Evolutionary conservation across 2,888 invertebrate species (phyloP), one percentile per base, ranked within the genome.

Genomic region (Anagyrus pseudococci): DNA sequence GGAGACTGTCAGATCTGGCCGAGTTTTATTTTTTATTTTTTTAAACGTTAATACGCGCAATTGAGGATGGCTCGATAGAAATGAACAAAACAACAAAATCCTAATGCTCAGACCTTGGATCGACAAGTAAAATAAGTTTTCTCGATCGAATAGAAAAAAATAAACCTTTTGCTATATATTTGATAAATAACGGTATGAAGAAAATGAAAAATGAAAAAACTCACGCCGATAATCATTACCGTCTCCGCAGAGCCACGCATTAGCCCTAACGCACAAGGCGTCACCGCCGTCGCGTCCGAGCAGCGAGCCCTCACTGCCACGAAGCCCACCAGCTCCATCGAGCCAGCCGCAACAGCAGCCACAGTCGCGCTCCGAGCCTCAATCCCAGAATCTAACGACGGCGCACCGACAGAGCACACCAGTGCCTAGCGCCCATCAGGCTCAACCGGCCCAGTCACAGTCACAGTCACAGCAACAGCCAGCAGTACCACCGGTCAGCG

Each of bases 211-310:
- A 10, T 29, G 29, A 37, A 37, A 37, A 37, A 29, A 4, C 29
- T 4, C 29, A 29, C 29, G 10, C 29, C 29, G 10, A 29, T 29
- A 29, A 29, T 4, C 4, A 29, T n/a, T n/a, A n/a, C n/a, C 4
- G 7, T 2, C 70, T 71, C 83, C 83, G 57, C 83, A 88, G 88
- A 88, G 86, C 75, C 88, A 88, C 78, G 88, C 88, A 55, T 78
- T 88, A 78, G 88, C 88, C 63, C 80, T 88, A 77, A 88, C 88
- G 68, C 84, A 87, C 76, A 80, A 82, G 73, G 83, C 83, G 71
- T 82, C 84, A 55, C 83, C 84, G 68, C 80, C 82, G 69, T 81
- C 80, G 65, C 77, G 80, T 71, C 80, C 80, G 37, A 77, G 73
- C 69, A 80, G 80, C 72, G 80, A 78, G 62, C 76, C 77, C 52